Percentiles rank a stretch among this genome's conserved stretches.
phyloP scores from a whole-genome alignment of 1,140 invertebrate species.

The Conus ventricosus region DNA sequence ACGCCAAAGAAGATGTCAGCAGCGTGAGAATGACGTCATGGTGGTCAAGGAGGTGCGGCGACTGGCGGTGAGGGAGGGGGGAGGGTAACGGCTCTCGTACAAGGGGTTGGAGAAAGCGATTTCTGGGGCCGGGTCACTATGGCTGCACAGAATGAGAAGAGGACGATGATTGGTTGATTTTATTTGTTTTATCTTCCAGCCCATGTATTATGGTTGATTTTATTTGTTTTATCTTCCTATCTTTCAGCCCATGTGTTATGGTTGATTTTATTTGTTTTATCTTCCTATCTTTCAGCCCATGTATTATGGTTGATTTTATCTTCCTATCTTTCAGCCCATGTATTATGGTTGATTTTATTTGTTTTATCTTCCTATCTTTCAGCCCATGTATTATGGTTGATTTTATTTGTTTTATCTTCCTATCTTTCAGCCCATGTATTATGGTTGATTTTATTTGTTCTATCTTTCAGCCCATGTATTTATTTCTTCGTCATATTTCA shows the following conservation, averaged over 20 bases:
- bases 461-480: too few relatives aligned
- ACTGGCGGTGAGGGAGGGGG: slow-evolving; percentile 18
- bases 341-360: background rate
- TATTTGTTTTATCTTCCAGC: background rate
- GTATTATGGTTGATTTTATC: too few relatives aligned
- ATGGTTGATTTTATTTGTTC: background rate
- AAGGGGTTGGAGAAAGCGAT: slow-evolving; percentile 44
- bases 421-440: too few relatives aligned
- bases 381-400: too few relatives aligned
- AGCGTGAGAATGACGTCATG: slow-evolving; percentile 34
- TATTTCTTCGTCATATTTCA: too few relatives aligned
- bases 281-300: too few relatives aligned
- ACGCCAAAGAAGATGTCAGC: background rate
- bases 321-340: too few relatives aligned
- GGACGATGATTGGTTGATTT: background rate
- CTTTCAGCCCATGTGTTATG: too few relatives aligned
- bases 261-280: too few relatives aligned
- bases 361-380: background rate
- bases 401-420: background rate
- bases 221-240: too few relatives aligned
- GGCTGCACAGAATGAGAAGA: background rate
- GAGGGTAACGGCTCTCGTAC: slow-evolving; percentile 42
- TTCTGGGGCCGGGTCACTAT: slow-evolving; percentile 37
- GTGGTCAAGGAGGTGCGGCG: background rate
- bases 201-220: too few relatives aligned